These are phyloP conservation scores for Alces alces DNA, from an alignment of 2,113 vertebrate genomes.

Conservation along the genomic window DNA sequence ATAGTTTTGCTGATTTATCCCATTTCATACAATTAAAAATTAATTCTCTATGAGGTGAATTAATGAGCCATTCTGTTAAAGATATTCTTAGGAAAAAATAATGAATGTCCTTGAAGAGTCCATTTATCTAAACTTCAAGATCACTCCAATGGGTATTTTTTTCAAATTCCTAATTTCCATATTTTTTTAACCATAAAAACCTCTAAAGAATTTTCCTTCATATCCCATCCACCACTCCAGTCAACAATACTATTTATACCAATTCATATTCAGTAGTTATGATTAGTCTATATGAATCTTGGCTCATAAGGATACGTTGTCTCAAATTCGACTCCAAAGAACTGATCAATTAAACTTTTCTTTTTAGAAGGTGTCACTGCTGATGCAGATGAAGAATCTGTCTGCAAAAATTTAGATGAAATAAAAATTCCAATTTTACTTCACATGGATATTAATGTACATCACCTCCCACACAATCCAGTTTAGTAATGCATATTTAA, in stretches of 20 bases:
- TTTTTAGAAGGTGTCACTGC: constrained; percentile 85
- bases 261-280: not conserved
- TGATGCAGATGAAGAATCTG: constrained; percentile 80
- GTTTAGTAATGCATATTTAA: not conserved
- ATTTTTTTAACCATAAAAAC: constrained; percentile 27
- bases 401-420: constrained; percentile 77
- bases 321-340: constrained; percentile 97
- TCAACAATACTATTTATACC: not conserved
- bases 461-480: not conserved
- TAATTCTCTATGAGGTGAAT: not conserved
- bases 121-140: constrained; percentile 15
- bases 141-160: not conserved
- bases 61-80: not conserved
- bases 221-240: not conserved
- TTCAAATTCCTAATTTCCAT: constrained; percentile 16
- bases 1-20: not conserved
- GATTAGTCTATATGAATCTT: constrained; percentile 20
- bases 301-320: constrained; percentile 93
- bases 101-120: not conserved
- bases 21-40: not conserved
- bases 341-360: constrained; percentile 99
- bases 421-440: constrained; percentile 50
- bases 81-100: not conserved
- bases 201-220: not conserved
- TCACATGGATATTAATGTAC: not conserved